phyloP scores from a whole-genome alignment of 2,888 invertebrate genomes.

The Pterobdella sp. region DNA sequence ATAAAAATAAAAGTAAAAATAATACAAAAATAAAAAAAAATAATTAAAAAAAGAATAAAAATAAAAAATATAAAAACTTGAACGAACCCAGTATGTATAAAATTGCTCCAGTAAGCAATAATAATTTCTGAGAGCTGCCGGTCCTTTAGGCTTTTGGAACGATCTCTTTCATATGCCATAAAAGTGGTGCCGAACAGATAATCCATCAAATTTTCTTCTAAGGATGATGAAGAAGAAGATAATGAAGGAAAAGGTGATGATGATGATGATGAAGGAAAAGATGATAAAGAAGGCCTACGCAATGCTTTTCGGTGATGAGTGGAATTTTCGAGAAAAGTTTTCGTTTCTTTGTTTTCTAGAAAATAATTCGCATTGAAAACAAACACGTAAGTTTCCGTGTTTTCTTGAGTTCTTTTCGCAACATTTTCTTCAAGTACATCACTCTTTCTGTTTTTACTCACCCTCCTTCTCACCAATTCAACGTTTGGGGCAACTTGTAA shows the following conservation, averaged over 20 bases:
- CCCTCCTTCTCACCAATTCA: conserved; percentile 18
- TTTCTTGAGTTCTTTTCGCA: background rate
- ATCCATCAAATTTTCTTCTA: background rate
- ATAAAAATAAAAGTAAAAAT: no score
- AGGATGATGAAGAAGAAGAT: background rate
- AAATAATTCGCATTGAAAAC: background rate
- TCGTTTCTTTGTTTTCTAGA: no score
- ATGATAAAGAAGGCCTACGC: no score
- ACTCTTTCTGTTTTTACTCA: background rate
- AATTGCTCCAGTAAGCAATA: conserved; percentile 49
- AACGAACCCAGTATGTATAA: conserved; percentile 48
- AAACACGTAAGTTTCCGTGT: background rate
- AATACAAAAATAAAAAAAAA: no score
- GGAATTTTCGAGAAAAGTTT: no score
- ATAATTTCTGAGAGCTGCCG: conserved; percentile 45
- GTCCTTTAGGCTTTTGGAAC: conserved; percentile 35
- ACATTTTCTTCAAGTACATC: background rate
- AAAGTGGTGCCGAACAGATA: background rate
- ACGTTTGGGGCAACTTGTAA: conserved; percentile 31
- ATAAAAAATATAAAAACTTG: no score
- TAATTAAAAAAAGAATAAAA: no score
- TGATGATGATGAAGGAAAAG: background rate
- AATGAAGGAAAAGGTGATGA: background rate
- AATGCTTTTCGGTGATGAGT: no score
- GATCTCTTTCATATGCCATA: background rate